Evolutionary conservation across 2,888 invertebrate genomes (phyloP), one percentile per base, ranked within the genome.

Genomic region (Acanthosepion pharaonis): DNA sequence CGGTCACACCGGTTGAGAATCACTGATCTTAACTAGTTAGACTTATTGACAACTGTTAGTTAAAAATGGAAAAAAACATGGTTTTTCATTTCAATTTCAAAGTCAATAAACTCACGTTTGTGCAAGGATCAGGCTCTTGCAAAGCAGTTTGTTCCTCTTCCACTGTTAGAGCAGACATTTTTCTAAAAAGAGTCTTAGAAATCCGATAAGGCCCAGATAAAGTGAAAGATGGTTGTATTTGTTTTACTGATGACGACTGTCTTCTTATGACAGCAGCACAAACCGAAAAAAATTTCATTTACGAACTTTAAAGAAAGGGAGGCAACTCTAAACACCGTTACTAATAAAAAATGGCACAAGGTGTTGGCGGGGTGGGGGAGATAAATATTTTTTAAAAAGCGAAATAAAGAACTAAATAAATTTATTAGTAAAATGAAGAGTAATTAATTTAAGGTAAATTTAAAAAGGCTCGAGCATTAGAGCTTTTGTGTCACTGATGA

Each of bases 91-190:
- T 20, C 25, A 28, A n/a, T 25, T 78, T 28, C 9, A 33, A 33
- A 78, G 1, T 11, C 78, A 59, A 23, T 15, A 23, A 97, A 94
- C 93, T 93, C 53, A 93, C 93, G n/a, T 93, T 93, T n/a, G 93
- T 91, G 91, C 59, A 64, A 15, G 92, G 59, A 33, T 94, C 94
- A 6, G 94, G 94, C 93, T 93, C 51, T n/a, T 93, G 93, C 5
- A 93, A 48, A 25, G 93, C 93, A 18, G 93, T 28, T 23, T 49
- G 25, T 18, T 18, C 28, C n/a, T 93, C 93, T 93, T 93, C 93
- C 5, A 18, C 49, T n/a, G 49, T 53, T 53, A 93, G 9, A 53
- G 93, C 93, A 25, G 93, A 49, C 93, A 93, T 93, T 49, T n/a
- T 78, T 51, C 78, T 78, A n/a, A n/a, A 9, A n/a, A 8, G 78